Evolutionary conservation across 2,888 invertebrate species (phyloP), one percentile per base, ranked within the genome.

Genomic region (Ornithoptera alexandrae): DNA sequence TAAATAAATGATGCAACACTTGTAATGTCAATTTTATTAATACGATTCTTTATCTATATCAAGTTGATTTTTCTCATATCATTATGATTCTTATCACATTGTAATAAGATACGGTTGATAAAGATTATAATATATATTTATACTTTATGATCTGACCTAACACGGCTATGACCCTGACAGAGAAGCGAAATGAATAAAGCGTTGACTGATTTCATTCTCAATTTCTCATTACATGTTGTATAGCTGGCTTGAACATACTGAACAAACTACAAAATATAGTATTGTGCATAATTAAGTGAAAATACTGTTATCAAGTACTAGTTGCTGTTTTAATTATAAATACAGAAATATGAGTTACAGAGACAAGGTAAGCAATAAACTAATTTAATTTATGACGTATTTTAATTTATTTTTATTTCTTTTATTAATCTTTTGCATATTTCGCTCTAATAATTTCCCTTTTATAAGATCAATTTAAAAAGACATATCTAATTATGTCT

Each of bases 271-370:
- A 60, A 18, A 60, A 60, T 30, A 36, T 6, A 53, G 60, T 20
- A 15, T 58, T 50, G 10, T 60, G 50, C 42, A 50, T 30, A 15
- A 30, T 18, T 10, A 56, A 62, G 4, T 60, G 8, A 36, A 59
- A 24, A 57, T 58, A 53, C 53, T 53, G 53, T 53, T 5, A 18
- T n/a, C 6, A 53, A 53, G 3, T 6, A n/a, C 8, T 53, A 6
- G n/a, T n/a, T 53, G 53, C 53, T 7, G 53, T 53, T 53, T 53
- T n/a, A 53, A 59, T 22, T 39, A 42, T 60, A 53, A 59, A 56
- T 60, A 59, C 36, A 17, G 4, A 30, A 67, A 67, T 59, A 70
- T 70, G 70, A 70, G 67, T 70, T 70, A 70, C 60, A 67, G 70
- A 30, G 67, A 70, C 42, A 70, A 67, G 59, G 70, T 70, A 64